Base-by-base conservation (phyloP, 1,140 invertebrate genomes). In the Mercenaria mercenaria region DNA sequence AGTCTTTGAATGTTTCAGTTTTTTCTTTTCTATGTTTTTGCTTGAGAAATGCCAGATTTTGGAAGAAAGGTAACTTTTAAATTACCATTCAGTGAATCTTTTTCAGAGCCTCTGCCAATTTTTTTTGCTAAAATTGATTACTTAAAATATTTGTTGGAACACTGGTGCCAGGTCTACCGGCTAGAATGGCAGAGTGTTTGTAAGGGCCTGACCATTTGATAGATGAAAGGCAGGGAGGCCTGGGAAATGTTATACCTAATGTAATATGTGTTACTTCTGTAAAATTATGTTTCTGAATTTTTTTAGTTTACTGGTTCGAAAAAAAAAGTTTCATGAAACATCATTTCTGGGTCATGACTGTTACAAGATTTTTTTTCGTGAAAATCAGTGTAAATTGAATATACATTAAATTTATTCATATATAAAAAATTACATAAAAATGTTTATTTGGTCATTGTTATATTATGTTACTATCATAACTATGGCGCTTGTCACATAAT, bases 21-120 rank as follows among this genome's bases (percentile, higher is more conserved):
- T 85, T 84, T 85, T 74, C 34, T 39, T 85, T 56, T 56, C 47
- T 39, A 50, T 32, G 43, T 39, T 85, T 85, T 74, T 67, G 10
- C 29, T 72, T 72, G 64, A 74, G 41, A 56, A 50, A 56, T 72
- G 67, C 83, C 83, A 85, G 83, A 72, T 37, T 56, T 52, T 56
- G 47, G 76, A 85, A 72, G 69, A 56, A 74, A 85, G 83, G 83
- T 74, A 52, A 74, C 43, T 85, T 82, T 59, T 79, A 79, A 52
- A 79, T 79, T 79, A 52, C 43, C 32, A 29, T 56, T 79, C 29
- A 13, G 47, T 29, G 10, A 37, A 52, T 50, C 76, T 50, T 23
- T 52, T 13, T 20, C 11, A 52, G 26, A 56, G 0, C 20, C 32
- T 37, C 8, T 79, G 76, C 76, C 76, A 52, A 52, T 26, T 4